Percentiles rank a stretch among this genome's conserved stretches.
These are phyloP conservation scores for Drosophila kambysellisi DNA, from an alignment of 2,888 invertebrate species.

Conservation along the genomic window DNA sequence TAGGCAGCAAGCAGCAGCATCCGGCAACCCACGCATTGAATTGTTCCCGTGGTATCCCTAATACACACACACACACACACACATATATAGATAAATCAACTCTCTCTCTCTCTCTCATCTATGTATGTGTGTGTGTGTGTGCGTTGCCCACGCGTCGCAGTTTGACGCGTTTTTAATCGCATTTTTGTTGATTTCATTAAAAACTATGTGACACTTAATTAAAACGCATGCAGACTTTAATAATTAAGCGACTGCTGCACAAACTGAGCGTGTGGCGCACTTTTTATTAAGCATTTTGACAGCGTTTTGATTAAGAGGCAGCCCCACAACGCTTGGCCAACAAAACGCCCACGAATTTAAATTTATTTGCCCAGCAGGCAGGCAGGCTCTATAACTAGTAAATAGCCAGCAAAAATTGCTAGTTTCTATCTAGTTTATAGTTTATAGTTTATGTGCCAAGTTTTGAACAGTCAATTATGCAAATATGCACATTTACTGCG, in stretches of 20 bases:
- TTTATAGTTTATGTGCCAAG: constrained; percentile 42
- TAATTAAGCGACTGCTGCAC: constrained; percentile 27
- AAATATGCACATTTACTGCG: constrained; percentile 24
- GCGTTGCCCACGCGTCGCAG: constrained; percentile 48
- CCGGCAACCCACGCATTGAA: constrained; percentile 40
- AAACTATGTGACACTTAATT: constrained; percentile 68
- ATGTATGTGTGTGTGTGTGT: background rate
- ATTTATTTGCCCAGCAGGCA: constrained; percentile 26
- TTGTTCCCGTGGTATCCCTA: constrained; percentile 26
- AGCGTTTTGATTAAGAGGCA: constrained; percentile 71
- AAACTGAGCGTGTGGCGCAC: constrained; percentile 36
- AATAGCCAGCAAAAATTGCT: constrained; percentile 39
- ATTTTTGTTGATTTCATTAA: constrained; percentile 54
- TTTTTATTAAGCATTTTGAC: constrained; percentile 74
- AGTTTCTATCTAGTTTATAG: constrained; percentile 52
- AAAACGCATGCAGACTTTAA: constrained; percentile 66
- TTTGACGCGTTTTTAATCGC: constrained; percentile 59
- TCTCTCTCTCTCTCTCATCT: background rate
- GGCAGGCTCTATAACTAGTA: constrained; percentile 40
- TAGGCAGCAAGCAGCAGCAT: constrained; percentile 10
- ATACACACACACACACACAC: background rate
- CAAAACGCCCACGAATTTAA: constrained; percentile 57
- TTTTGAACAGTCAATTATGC: constrained; percentile 69
- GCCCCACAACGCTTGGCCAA: constrained; percentile 31
- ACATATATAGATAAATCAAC: background rate